Evolutionary conservation across 2,888 invertebrate genomes (phyloP).

Genomic region (Parascotia fuliginaria): DNA sequence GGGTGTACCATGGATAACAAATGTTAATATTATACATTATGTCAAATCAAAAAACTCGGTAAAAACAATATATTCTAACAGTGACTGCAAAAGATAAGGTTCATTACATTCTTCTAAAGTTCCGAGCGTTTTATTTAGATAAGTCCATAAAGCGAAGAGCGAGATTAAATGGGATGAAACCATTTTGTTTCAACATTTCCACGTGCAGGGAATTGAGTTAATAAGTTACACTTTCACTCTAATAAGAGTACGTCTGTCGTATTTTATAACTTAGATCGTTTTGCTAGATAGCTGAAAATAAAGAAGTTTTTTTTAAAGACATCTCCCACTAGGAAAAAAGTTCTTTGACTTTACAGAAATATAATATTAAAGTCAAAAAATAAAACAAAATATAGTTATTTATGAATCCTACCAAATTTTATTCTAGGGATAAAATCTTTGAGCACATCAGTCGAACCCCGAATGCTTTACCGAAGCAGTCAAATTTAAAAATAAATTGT

Average conservation of each 20-base stretch:
- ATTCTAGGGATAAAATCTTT: no score
- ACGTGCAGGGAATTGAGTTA: conserved; percentile 1
- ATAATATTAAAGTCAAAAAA: no score
- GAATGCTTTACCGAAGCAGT: no score
- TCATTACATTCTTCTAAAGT: conserved; percentile 2
- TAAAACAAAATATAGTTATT: no score
- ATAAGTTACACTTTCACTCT: neutral
- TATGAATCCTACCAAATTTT: no score
- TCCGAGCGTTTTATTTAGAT: conserved; percentile 23
- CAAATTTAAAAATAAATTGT: no score
- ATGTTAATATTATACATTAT: neutral
- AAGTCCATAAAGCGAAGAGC: conserved; percentile 23
- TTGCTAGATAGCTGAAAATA: neutral
- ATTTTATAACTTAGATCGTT: neutral
- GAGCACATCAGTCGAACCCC: no score
- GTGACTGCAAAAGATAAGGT: neutral
- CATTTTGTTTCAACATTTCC: conserved; percentile 16
- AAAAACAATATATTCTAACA: neutral
- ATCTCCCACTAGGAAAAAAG: no score
- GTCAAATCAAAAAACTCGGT: neutral
- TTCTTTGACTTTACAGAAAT: no score
- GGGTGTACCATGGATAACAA: no score
- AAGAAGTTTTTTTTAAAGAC: no score
- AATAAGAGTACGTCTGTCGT: neutral
- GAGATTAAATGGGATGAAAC: conserved; percentile 22